A percentile compares a stretch with the other conserved stretches of the same genome.
phyloP scores from a whole-genome alignment of 2,797 vertebrate genomes.

The Schizopygopsis malacanthus region DNA sequence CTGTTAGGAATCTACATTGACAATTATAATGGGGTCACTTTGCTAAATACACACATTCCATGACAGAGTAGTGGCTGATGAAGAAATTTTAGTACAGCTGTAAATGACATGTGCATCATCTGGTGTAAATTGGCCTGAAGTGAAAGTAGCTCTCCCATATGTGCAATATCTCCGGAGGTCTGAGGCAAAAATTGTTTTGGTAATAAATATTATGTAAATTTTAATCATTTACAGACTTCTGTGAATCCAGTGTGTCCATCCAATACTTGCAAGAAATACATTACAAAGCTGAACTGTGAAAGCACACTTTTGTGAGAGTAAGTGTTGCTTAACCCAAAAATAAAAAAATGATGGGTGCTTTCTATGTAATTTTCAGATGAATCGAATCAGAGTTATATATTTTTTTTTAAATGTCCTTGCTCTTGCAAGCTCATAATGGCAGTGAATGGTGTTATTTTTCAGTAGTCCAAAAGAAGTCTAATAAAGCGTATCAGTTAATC shows the following conservation, averaged over 20 bases:
- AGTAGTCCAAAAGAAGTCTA: too few relatives aligned
- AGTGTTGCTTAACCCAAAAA: not conserved
- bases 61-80: not conserved
- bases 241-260: not conserved
- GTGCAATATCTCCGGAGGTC: not conserved
- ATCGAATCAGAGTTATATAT: too few relatives aligned
- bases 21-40: not conserved
- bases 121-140: not conserved
- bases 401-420: too few relatives aligned
- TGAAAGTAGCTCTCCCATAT: not conserved
- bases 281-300: not conserved
- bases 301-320: not conserved
- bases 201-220: not conserved
- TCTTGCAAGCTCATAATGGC: too few relatives aligned
- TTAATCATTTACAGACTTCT: not conserved
- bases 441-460: too few relatives aligned
- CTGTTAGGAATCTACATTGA: not conserved
- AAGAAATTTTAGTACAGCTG: not conserved
- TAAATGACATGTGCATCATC: not conserved
- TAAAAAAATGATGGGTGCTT: too few relatives aligned
- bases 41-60: not conserved
- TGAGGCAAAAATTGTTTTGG: not conserved
- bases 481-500: too few relatives aligned
- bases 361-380: too few relatives aligned
- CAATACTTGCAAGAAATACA: not conserved